Evolutionary conservation across 2,113 vertebrate genomes (phyloP).

Genomic region (Electrona antarctica): DNA sequence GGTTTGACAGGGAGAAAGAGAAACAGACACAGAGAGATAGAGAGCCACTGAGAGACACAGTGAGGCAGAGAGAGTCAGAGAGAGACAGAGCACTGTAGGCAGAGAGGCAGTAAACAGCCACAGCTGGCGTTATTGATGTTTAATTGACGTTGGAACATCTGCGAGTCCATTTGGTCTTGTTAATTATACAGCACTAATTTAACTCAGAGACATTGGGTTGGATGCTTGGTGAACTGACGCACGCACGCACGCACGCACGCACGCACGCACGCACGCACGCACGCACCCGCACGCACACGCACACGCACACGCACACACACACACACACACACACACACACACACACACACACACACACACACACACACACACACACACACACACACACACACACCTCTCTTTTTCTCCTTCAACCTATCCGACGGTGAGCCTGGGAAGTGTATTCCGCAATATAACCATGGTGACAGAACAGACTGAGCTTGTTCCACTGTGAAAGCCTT

Average conservation of each 20-base stretch:
- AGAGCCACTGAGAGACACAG: background rate
- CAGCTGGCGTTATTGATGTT: conserved; percentile 68
- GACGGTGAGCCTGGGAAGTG: background rate
- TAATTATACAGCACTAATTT: conserved; percentile 66
- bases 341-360: background rate
- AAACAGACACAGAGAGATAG: background rate
- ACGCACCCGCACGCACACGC: too few relatives aligned
- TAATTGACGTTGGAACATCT: conserved; percentile 70
- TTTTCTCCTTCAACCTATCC: conserved; percentile 17
- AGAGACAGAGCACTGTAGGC: background rate
- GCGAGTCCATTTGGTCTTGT: conserved; percentile 53
- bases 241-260: too few relatives aligned
- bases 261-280: too few relatives aligned
- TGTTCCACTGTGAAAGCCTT: conserved; percentile 20
- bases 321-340: too few relatives aligned
- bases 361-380: too few relatives aligned
- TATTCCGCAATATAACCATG: conserved; percentile 32
- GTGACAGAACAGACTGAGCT: conserved; percentile 35
- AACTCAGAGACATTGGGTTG: conserved; percentile 37
- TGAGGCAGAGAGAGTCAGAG: background rate
- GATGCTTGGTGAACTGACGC: conserved; percentile 35
- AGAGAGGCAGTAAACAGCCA: conserved; percentile 47
- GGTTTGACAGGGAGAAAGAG: conserved; percentile 7
- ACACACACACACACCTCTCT: background rate
- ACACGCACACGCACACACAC: background rate